Evolutionary conservation across 1,140 invertebrate genomes (phyloP), one percentile per base, ranked within the genome.

Genomic region (Solen grandis): DNA sequence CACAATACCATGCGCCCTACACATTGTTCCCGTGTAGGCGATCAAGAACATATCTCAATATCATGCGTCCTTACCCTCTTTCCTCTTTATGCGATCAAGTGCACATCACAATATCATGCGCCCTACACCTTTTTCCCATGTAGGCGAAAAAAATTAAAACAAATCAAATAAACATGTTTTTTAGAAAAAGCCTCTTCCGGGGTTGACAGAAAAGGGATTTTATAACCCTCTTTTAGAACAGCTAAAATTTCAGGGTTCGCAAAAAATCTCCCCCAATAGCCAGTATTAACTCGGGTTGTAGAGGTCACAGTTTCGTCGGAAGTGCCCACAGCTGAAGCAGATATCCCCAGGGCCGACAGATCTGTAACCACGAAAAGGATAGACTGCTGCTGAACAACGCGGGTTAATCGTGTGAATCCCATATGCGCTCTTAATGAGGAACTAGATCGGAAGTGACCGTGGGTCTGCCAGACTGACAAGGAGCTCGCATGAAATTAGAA

Each of bases 401-500:
- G 16, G 13, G n/a, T 8, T 5, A 5, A 27, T 55, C 4, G 52
- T 22, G 19, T 22, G 19, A 5, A 10, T 5, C 5, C 5, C n/a
- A 22, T 57, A 27, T 22, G 5, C 55, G n/a, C n/a, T 19, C 4
- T 27, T 27, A 55, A 19, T 3, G 3, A 55, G 5, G 27, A 27
- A 55, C 5, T 57, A 5, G 54, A 57, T 13, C 8, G 29, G n/a
- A 8, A 8, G n/a, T 5, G 54, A 22, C 8, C 5, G n/a, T 55
- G 54, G 5, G 54, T 55, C 27, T 55, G 54, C n/a, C 27, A 4
- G 5, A 27, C 54, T 55, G 54, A 22, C 2, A 31, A 63, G 5
- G n/a, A 63, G 60, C 2, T 1, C 3, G 33, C 63, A 66, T 66
- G 63, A 66, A 66, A 66, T 2, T 1, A 50, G 29, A 66, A 66